Conservation (phyloP, 1,140 invertebrate species). For the Metopolophium dirhodum region DNA sequence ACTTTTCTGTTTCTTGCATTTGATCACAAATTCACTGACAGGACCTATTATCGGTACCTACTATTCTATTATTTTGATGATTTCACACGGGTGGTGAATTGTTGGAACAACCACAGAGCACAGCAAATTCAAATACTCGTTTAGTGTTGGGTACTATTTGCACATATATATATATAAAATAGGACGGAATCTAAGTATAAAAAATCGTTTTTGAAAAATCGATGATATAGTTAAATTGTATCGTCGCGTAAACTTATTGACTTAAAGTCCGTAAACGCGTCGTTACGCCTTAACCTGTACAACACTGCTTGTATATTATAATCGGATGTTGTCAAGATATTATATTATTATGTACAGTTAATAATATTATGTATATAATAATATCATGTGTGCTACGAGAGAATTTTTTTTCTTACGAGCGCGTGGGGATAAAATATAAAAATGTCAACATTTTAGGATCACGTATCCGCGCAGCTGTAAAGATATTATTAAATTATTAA, state of each 20-base stretch:
- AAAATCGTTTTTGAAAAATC: background rate
- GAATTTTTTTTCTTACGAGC: background rate
- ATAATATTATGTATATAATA: background rate
- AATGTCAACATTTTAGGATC: background rate
- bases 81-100: background rate
- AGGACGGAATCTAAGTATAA: background rate
- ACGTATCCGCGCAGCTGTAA: background rate
- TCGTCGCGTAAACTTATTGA: background rate
- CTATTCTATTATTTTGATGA: background rate
- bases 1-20: background rate
- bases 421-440: background rate
- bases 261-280: background rate
- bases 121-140: background rate
- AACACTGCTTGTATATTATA: background rate
- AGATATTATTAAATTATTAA: conserved; percentile 16
- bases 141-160: background rate
- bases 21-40: background rate
- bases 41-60: too few relatives aligned
- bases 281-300: background rate
- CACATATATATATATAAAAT: background rate
- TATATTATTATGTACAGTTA: background rate
- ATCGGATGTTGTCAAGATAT: background rate
- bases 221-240: background rate
- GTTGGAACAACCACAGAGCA: background rate
- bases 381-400: background rate